Evolutionary conservation across 2,113 vertebrate species (phyloP).

Genomic region (Blennius ocellaris): DNA sequence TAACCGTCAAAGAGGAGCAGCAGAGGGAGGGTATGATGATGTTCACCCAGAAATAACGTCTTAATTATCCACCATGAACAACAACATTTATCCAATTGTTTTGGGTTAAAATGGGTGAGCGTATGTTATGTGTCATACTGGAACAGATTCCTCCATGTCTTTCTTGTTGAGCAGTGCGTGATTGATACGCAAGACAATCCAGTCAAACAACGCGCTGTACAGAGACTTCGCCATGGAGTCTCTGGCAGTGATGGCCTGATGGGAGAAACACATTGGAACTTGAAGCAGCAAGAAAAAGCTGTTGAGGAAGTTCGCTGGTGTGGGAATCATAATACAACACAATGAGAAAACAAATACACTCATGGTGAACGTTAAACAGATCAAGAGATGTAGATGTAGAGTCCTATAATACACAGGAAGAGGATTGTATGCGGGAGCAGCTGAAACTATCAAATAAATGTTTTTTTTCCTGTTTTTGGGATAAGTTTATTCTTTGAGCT

Average conservation of each 20-base stretch:
- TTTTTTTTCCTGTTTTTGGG: neutral
- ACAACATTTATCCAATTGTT: neutral
- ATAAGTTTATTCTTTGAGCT: constrained; percentile 10
- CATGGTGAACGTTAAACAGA: neutral
- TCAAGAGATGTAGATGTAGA: neutral
- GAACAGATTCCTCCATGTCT: constrained; percentile 96
- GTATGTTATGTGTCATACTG: constrained; percentile 79
- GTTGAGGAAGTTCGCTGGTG: neutral
- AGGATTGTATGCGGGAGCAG: neutral
- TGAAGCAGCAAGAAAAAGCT: neutral
- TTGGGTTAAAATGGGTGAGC: neutral
- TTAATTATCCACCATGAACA: neutral
- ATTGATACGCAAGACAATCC: constrained; percentile 98
- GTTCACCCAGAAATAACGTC: neutral
- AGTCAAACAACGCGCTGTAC: constrained; percentile 98
- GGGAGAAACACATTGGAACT: neutral
- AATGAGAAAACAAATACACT: neutral
- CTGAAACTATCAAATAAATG: neutral
- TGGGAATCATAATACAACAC: neutral
- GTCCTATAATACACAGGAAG: neutral
- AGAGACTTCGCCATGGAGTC: constrained; percentile 99
- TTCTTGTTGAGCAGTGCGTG: constrained; percentile 97
- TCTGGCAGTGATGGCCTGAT: constrained; percentile 93
- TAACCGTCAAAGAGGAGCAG: neutral
- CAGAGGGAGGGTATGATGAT: neutral